Percentiles rank a stretch among this genome's conserved stretches.
Conservation (phyloP, 2,888 invertebrate genomes). For the Hemithea aestivaria region DNA sequence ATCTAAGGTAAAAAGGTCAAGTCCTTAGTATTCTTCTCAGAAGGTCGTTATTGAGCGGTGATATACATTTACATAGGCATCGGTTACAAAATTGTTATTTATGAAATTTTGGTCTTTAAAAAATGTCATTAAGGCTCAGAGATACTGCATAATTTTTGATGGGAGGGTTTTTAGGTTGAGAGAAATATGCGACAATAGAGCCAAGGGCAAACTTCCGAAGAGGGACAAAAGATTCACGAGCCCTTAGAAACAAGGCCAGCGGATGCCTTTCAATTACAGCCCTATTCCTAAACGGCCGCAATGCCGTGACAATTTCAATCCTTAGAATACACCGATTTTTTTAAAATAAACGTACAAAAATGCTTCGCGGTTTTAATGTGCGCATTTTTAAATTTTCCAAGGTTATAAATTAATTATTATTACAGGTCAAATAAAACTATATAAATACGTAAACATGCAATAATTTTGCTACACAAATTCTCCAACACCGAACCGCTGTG, state of each 20-base stretch:
- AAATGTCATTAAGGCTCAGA: slow-evolving; percentile 14
- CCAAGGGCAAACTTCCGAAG: slow-evolving; percentile 31
- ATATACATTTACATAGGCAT: not conserved
- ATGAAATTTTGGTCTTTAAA: slow-evolving; percentile 1
- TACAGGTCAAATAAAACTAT: too few relatives aligned
- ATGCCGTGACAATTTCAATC: slow-evolving; percentile 26
- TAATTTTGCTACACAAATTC: not conserved
- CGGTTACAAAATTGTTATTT: slow-evolving; percentile 1
- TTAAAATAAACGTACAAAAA: too few relatives aligned
- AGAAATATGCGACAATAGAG: slow-evolving; percentile 32
- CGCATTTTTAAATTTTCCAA: too few relatives aligned
- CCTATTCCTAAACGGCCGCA: slow-evolving; percentile 23
- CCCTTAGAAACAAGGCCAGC: slow-evolving; percentile 33
- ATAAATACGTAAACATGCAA: too few relatives aligned
- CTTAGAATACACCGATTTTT: too few relatives aligned
- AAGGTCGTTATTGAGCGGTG: slow-evolving; percentile 8
- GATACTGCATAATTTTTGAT: slow-evolving; percentile 24
- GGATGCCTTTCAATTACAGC: slow-evolving; percentile 34
- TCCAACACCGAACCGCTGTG: slow-evolving; percentile 1
- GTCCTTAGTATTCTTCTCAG: slow-evolving; percentile 13
- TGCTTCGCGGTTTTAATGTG: too few relatives aligned
- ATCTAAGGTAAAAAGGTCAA: slow-evolving; percentile 27
- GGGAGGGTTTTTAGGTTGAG: slow-evolving; percentile 27
- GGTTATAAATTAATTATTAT: too few relatives aligned
- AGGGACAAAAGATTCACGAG: slow-evolving; percentile 42